Conservation (phyloP, 2,113 vertebrate genomes). For the Labeo rohita region DNA sequence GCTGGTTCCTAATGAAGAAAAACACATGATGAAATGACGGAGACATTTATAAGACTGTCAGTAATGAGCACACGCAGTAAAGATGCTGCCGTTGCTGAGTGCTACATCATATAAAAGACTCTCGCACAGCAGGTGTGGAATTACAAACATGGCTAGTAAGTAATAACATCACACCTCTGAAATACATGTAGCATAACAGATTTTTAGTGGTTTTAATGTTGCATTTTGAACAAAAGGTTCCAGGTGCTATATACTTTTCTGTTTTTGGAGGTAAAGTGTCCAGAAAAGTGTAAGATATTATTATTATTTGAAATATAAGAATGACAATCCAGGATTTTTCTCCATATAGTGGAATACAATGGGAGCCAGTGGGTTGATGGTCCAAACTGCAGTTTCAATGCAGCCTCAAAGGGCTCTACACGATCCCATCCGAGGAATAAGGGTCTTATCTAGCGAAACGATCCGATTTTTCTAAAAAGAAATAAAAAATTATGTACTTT, state of each 20-base stretch:
- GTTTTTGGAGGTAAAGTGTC: no score
- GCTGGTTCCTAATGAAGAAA: background rate
- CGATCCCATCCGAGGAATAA: no score
- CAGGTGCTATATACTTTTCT: background rate
- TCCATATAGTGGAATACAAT: no score
- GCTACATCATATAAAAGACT: slow-evolving; percentile 1
- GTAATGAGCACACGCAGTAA: background rate
- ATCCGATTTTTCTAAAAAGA: no score
- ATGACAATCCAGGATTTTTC: no score
- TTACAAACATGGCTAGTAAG: background rate
- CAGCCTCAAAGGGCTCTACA: no score
- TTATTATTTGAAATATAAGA: background rate
- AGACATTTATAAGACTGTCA: slow-evolving; percentile 3
- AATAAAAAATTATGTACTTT: no score
- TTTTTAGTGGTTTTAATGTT: background rate
- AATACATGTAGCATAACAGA: background rate
- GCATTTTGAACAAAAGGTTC: background rate
- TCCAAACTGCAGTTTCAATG: no score
- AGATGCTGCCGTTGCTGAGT: background rate
- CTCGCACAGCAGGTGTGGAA: slow-evolving; percentile 10
- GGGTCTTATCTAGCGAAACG: no score
- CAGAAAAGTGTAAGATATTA: background rate
- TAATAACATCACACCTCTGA: background rate
- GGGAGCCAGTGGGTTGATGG: no score
- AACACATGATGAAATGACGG: background rate